Evolutionary conservation across 2,113 vertebrate species (phyloP), one percentile per base, ranked within the genome.

Genomic region (Glareola pratincola): DNA sequence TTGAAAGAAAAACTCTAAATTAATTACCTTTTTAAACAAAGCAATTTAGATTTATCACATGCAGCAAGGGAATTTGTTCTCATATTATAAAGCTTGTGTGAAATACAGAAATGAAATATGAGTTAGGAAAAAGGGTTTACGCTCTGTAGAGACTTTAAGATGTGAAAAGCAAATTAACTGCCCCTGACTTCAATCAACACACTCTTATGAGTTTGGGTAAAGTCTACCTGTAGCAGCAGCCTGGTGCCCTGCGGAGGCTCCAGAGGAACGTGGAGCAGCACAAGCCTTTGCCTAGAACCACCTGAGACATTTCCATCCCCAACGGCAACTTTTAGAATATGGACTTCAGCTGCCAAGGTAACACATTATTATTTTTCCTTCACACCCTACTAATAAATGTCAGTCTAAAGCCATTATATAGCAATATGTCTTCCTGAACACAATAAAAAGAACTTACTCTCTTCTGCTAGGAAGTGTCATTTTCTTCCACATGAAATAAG

Each of bases 1-100:
- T 98, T 97, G 95, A 95, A 98, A 98, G 91, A 92, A 98, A 98
- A 98, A 97, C 96, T 97, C 96, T 92, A 98, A 97, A 97, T 97
- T 98, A 96, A 97, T 97, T 97, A 97, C 85, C 90, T 96, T 97
- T 97, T 96, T 83, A 96, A 97, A 97, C 88, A 97, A 97, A 97
- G 83, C 89, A 90, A 96, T 96, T 97, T 93, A 94, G 90, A 96
- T 98, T 97, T 97, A 96, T 97, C 78, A 53, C 75, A 96, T 53
- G 48, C 50, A 89, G 86, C 96, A 77, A 86, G 89, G 77, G 90
- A 97, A 95, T 97, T 97, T 97, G 76, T 94, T 96, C 90, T 64
- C 51, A 45, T 93, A 81, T 86, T 78, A 84, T 88, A 97, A 98
- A 96, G 67, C 88, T 96, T 90, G 88, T 95, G 83, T 95, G 94